Evolutionary conservation across 1,140 invertebrate genomes (phyloP).

Genomic region (Halesus radiatus): DNA sequence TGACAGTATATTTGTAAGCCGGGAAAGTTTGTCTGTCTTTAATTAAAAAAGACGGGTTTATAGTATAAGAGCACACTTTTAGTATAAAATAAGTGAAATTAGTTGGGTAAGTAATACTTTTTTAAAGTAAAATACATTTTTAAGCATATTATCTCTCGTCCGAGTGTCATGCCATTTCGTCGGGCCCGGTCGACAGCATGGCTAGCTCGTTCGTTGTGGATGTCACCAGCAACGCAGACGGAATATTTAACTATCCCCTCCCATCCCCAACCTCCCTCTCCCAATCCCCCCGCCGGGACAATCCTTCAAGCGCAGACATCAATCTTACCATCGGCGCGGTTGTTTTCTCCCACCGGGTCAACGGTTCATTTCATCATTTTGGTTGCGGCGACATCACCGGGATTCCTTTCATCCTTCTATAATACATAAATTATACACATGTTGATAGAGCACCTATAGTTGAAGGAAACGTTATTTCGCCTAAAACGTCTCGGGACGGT

Average conservation of each 20-base stretch:
- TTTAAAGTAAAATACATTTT: too few species aligned
- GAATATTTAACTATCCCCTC: constrained; percentile 19
- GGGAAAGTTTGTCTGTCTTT: too few species aligned
- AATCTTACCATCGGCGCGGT: constrained; percentile 40
- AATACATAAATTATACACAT: too few species aligned
- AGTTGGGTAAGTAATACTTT: too few species aligned
- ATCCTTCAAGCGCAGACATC: constrained; percentile 38
- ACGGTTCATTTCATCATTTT: constrained; percentile 19
- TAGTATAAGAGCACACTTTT: too few species aligned
- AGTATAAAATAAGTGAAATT: too few species aligned
- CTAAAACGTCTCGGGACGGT: too few species aligned
- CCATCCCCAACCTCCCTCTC: background rate
- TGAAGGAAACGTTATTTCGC: too few species aligned
- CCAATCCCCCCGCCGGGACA: background rate
- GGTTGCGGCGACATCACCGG: background rate
- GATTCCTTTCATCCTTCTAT: background rate
- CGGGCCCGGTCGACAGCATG: background rate
- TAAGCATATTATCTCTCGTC: too few species aligned
- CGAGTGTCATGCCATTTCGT: background rate
- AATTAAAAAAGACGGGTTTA: too few species aligned
- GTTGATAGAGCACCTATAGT: too few species aligned
- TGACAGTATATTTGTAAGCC: too few species aligned
- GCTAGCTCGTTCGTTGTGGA: constrained; percentile 12
- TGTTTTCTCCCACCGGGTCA: constrained; percentile 12
- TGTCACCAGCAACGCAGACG: constrained; percentile 20